Percentiles rank a stretch among this genome's conserved stretches.
phyloP scores from a whole-genome alignment of 2,797 vertebrate genomes.

The Ispidina lecontei region DNA sequence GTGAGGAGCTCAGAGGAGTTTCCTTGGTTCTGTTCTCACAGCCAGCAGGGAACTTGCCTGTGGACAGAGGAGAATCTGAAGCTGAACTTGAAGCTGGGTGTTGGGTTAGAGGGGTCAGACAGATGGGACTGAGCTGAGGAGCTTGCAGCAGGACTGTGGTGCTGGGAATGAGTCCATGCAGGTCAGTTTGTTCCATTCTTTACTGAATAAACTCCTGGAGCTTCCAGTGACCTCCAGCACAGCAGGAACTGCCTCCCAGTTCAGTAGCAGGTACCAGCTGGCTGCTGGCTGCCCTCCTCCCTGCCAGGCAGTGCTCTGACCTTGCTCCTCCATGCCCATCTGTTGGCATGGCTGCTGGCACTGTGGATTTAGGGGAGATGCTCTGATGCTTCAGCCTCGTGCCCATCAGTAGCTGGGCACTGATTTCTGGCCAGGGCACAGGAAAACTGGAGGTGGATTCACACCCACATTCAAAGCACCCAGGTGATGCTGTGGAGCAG shows the following conservation, averaged over 20 bases:
- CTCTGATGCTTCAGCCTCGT: accelerated
- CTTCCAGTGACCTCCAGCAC: not conserved
- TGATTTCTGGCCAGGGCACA: not conserved
- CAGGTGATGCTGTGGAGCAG: not conserved
- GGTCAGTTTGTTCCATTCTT: not conserved
- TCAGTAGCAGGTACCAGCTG: not conserved
- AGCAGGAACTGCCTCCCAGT: not conserved
- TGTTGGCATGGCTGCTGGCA: too few species aligned
- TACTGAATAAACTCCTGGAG: not conserved
- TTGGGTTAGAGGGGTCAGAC: not conserved
- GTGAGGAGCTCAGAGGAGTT: not conserved
- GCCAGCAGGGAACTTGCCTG: accelerated
- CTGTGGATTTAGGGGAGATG: not conserved
- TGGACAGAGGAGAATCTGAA: accelerated
- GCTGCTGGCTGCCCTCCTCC: not conserved
- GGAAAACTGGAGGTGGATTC: accelerated
- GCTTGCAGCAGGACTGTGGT: not conserved
- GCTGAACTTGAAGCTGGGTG: accelerated
- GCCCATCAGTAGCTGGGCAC: accelerated
- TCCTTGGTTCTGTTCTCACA: not conserved
- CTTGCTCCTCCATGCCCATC: not conserved
- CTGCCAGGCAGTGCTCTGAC: not conserved
- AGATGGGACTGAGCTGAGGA: not conserved
- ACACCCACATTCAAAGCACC: not conserved
- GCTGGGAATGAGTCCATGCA: accelerated